Evolutionary conservation across 1,140 invertebrate species (phyloP).

Genomic region (Caerostris extrusa): DNA sequence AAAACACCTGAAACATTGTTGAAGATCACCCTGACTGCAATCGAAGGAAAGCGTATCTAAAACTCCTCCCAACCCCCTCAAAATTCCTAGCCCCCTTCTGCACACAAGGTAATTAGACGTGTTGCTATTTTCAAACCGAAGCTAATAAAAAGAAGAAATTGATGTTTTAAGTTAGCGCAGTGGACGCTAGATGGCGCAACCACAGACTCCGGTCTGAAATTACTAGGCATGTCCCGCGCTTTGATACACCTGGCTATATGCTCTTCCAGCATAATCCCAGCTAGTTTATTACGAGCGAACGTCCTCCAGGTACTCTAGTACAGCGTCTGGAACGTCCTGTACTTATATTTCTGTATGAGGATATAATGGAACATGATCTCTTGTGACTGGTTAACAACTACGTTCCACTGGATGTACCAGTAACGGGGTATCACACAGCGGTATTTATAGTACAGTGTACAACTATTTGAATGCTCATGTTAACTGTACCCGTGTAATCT

Average conservation of each 20-base stretch:
- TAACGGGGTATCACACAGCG: background rate
- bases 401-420: background rate
- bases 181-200: conserved; percentile 55
- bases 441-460: conserved; percentile 51
- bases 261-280: conserved; percentile 38
- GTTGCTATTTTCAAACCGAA: conserved; percentile 61
- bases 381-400: background rate
- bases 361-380: background rate
- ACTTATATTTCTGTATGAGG: background rate
- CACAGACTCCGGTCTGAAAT: conserved; percentile 38
- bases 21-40: background rate
- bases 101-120: conserved; percentile 39
- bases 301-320: background rate
- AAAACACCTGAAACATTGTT: background rate
- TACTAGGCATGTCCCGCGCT: conserved; percentile 62
- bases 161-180: conserved; percentile 17
- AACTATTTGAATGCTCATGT: conserved; percentile 35
- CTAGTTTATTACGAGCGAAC: conserved; percentile 32
- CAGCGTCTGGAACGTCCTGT: background rate
- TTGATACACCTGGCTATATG: conserved; percentile 68
- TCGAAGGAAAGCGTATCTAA: background rate
- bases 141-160: conserved; percentile 46
- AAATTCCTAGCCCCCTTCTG: background rate
- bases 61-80: background rate
- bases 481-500: conserved; percentile 54